Conservation (phyloP, 2,113 vertebrate genomes). For the Poicephalus gulielmi region DNA sequence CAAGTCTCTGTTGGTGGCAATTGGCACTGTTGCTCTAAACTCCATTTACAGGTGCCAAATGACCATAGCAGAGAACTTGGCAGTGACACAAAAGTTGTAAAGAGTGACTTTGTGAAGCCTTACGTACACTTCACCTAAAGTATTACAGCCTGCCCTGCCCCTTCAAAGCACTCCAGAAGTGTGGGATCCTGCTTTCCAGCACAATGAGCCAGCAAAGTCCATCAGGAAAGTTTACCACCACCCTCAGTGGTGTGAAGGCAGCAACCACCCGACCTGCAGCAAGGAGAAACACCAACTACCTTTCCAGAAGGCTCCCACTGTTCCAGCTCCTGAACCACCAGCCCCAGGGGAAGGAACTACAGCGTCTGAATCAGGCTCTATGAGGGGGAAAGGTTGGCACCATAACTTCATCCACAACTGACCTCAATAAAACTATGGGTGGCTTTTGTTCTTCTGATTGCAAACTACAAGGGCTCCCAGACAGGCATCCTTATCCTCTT, state of each 20-base stretch:
- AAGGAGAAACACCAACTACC: neutral
- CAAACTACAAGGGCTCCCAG: neutral
- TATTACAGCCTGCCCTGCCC: neutral
- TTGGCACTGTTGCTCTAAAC: neutral
- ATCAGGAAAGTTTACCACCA: neutral
- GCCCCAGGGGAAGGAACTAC: neutral
- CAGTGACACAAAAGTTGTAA: neutral
- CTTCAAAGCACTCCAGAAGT: neutral
- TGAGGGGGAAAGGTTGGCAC: neutral
- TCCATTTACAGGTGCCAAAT: constrained; percentile 25
- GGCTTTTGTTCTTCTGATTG: neutral
- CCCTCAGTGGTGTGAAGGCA: neutral
- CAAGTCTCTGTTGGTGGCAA: constrained; percentile 54
- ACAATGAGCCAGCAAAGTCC: neutral
- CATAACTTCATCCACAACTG: neutral
- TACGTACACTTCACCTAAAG: neutral
- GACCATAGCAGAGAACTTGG: constrained; percentile 42
- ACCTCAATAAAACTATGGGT: neutral
- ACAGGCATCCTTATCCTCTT: neutral
- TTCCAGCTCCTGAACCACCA: neutral
- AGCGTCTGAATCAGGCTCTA: rapidly evolving
- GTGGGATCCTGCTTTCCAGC: neutral
- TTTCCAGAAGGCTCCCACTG: neutral
- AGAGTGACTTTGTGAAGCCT: neutral
- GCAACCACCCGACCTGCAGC: rapidly evolving